These are phyloP conservation scores for Tangara arthus DNA, from an alignment of 2,797 vertebrate genomes.

Conservation along the genomic window DNA sequence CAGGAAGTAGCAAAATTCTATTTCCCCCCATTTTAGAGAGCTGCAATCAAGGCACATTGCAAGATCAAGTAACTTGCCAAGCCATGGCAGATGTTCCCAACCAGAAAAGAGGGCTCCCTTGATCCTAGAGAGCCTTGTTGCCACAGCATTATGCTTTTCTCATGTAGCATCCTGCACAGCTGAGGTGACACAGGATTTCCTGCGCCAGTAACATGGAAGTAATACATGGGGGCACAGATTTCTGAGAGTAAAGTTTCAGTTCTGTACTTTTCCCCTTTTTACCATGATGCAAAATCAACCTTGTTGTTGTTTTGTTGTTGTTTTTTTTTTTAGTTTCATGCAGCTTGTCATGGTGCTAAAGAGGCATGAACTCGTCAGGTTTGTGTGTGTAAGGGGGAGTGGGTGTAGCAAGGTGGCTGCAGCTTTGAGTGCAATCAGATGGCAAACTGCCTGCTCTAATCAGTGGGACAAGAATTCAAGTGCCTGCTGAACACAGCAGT, in stretches of 20 bases:
- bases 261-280: neutral
- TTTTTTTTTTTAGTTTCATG: neutral
- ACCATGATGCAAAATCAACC: neutral
- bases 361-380: neutral
- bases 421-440: neutral
- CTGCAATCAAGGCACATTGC: neutral
- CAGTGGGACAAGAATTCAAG: neutral
- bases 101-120: neutral
- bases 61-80: neutral
- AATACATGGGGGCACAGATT: accelerated
- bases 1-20: neutral
- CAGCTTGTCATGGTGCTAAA: neutral
- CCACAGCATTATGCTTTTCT: neutral
- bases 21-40: neutral
- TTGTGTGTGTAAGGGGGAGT: neutral
- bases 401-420: neutral
- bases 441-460: neutral
- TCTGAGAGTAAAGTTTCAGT: neutral
- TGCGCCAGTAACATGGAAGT: neutral
- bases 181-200: neutral
- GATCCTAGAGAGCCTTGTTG: neutral
- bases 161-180: neutral
- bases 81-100: neutral
- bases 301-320: neutral
- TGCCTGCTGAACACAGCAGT: neutral